Evolutionary conservation across 2,113 vertebrate genomes (phyloP), one percentile per base, ranked within the genome.

Genomic region (Thryonomys swinderianus): DNA sequence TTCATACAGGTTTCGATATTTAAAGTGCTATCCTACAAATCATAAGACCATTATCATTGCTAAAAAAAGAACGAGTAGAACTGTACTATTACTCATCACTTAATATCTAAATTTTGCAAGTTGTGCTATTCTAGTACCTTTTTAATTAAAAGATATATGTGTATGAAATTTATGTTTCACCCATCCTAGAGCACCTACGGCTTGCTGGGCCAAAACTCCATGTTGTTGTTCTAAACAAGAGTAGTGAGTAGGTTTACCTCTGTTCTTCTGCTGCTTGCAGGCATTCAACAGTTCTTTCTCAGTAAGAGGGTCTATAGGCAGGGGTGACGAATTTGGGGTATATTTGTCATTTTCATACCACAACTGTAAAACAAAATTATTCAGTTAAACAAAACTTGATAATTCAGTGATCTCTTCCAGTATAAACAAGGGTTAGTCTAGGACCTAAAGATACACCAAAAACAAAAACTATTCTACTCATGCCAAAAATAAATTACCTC

Each of bases 401-500:
- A 93, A 79, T 12, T 82, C 6, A 69, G 74, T 85, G n/a, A 78
- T 5, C 53, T 94, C 74, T 91, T 16, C 42, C 66, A 11, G 89
- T 62, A 91, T 27, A 8, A 42, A 95, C 85, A 12, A 57, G 25
- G 7, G 34, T 30, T 93, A n/a, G 34, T 40, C n/a, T 73, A 79
- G 40, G 53, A 59, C 48, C 30, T 59, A 66, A 79, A 66, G n/a
- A 57, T 53, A 55, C 12, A 95, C 20, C 27, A 16, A 81, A 40
- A 57, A 88, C 3, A 82, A 93, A 86, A 67, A 34, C 25, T 37
- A 32, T 53, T 59, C 86, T 10, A 30, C 32, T 91, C 86, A 55
- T 10, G 17, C 21, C 93, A 71, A 94, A 96, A 37, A 57, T 3
- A 45, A 95, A 42, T 99, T 99, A 99, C 99, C 99, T 99, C 98